These are phyloP conservation scores for Caerostris extrusa DNA, from an alignment of 1,140 invertebrate species.

Conservation along the genomic window DNA sequence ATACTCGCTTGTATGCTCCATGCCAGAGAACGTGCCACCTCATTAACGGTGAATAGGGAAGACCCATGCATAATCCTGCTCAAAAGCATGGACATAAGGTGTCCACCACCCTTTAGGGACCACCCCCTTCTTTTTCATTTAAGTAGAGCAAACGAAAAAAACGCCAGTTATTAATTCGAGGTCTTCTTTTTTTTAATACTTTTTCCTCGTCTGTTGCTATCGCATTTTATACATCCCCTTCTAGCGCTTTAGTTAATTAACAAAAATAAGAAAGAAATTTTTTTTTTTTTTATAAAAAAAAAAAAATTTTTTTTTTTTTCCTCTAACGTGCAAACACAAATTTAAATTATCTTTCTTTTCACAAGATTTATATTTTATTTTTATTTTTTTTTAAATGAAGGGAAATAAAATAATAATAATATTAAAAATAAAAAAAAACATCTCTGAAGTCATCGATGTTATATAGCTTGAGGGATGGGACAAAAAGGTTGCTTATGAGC, in stretches of 20 bases:
- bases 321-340: slow-evolving; percentile 27
- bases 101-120: background rate
- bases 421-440: background rate
- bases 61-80: slow-evolving; percentile 21
- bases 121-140: background rate
- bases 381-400: background rate
- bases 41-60: slow-evolving; percentile 5
- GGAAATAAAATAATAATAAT: background rate
- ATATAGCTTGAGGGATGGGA: background rate
- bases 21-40: background rate
- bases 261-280: slow-evolving; percentile 21
- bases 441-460: background rate
- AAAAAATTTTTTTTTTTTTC: no score
- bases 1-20: background rate
- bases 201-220: background rate
- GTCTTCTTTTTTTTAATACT: background rate
- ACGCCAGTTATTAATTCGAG: slow-evolving; percentile 30
- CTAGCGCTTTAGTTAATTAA: slow-evolving; percentile 44
- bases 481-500: slow-evolving; percentile 28
- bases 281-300: background rate
- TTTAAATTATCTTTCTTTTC: slow-evolving; percentile 55
- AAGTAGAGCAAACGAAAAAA: slow-evolving; percentile 9
- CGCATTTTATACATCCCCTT: background rate
- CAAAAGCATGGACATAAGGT: background rate
- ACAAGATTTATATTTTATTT: background rate